phyloP scores from a whole-genome alignment of 2,113 vertebrate genomes.

The Andinoacara biseriatus region DNA sequence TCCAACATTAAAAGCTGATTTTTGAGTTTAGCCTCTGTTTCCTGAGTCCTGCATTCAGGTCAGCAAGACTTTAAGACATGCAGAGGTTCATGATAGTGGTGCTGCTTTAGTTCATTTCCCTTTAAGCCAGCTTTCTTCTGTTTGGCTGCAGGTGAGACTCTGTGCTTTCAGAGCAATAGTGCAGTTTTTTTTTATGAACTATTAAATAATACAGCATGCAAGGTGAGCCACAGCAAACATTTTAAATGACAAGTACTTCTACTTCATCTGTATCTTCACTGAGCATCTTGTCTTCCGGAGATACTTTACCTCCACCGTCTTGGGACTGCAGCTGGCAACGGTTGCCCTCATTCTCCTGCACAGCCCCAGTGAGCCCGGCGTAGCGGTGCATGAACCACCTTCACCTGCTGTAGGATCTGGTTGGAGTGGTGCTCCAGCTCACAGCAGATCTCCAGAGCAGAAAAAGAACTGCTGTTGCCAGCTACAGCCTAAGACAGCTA shows the following conservation, averaged over 20 bases:
- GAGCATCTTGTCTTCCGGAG: background rate
- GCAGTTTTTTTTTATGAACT: background rate
- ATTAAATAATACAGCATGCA: background rate
- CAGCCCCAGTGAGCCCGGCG: background rate
- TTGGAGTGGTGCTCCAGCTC: background rate
- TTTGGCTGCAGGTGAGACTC: too few relatives aligned
- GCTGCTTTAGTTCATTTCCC: background rate
- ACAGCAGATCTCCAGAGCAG: slow-evolving; percentile 1
- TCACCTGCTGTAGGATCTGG: background rate
- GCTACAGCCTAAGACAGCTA: background rate
- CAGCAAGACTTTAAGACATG: background rate
- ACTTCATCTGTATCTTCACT: background rate
- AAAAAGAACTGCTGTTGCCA: background rate
- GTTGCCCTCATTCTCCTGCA: background rate
- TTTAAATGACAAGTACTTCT: background rate
- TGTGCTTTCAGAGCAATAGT: too few relatives aligned
- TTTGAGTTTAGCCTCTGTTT: background rate
- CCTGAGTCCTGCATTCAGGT: too few relatives aligned
- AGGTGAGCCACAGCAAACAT: background rate
- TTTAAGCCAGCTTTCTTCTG: background rate
- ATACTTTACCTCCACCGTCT: background rate
- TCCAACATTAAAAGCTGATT: background rate
- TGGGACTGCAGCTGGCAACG: background rate
- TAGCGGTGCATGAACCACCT: background rate
- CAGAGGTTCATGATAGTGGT: background rate